Evolutionary conservation across 2,113 vertebrate genomes (phyloP).

Genomic region (Oryzias celebensis): DNA sequence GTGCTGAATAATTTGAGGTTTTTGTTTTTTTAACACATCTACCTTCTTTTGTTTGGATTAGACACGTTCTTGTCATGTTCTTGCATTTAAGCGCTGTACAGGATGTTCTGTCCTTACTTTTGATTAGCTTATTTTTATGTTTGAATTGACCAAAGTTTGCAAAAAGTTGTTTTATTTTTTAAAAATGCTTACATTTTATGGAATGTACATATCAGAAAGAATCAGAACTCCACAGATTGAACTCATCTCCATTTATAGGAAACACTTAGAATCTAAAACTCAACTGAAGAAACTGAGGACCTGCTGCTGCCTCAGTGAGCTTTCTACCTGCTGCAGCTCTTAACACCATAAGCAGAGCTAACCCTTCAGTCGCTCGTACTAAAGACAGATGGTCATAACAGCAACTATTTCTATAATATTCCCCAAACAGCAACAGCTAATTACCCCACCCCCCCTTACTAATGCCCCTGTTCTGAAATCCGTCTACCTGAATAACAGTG

Average conservation of each 20-base stretch:
- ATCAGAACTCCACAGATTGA: background rate
- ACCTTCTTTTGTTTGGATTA: too few species aligned
- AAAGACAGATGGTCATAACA: conserved; percentile 2
- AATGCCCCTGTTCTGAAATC: conserved; percentile 22
- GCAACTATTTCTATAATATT: background rate
- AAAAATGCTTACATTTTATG: too few species aligned
- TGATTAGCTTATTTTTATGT: background rate
- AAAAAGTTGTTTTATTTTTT: too few species aligned
- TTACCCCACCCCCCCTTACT: conserved; percentile 10
- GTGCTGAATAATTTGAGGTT: too few species aligned
- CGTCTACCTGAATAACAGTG: conserved; percentile 39
- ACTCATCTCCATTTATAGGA: background rate
- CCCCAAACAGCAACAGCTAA: conserved; percentile 2
- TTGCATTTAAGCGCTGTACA: too few species aligned
- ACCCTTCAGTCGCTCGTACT: conserved; percentile 9
- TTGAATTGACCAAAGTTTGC: background rate
- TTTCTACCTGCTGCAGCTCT: conserved; percentile 20
- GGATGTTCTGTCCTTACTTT: background rate
- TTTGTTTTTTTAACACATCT: too few species aligned
- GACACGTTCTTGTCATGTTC: too few species aligned
- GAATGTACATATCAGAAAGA: too few species aligned
- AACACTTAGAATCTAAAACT: conserved; percentile 5
- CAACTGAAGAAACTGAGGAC: background rate
- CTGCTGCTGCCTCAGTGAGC: background rate
- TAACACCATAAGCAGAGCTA: conserved; percentile 38